A percentile compares a stretch with the other conserved stretches of the same genome.
phyloP scores from a whole-genome alignment of 2,888 invertebrate genomes.

The Barypeithes pellucidus region DNA sequence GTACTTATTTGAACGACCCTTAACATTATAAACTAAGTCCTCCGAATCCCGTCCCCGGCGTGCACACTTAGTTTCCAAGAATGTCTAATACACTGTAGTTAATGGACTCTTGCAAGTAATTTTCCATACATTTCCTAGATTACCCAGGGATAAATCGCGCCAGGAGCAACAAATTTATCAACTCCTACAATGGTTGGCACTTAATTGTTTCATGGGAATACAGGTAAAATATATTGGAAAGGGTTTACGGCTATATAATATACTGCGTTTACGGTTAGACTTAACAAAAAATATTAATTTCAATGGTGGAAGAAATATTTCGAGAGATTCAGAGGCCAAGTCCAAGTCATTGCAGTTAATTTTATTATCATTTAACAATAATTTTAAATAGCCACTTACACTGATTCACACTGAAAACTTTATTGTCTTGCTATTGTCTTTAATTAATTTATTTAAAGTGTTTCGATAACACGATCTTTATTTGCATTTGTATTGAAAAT shows the following conservation, averaged over 20 bases:
- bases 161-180: constrained; percentile 28
- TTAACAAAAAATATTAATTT: no score
- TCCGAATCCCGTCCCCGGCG: not conserved
- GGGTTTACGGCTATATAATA: constrained; percentile 5
- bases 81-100: constrained; percentile 6
- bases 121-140: constrained; percentile 20
- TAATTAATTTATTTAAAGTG: no score
- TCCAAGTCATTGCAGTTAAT: no score
- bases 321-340: no score
- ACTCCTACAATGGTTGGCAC: constrained; percentile 29
- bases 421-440: no score
- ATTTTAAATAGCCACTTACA: no score
- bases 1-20: no score
- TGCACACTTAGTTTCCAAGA: constrained; percentile 17
- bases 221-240: constrained; percentile 18
- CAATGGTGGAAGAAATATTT: no score
- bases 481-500: no score
- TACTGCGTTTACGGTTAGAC: not conserved
- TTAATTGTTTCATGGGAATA: constrained; percentile 22
- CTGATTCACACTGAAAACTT: no score
- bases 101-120: constrained; percentile 16
- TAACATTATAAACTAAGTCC: not conserved
- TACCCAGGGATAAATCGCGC: constrained; percentile 18
- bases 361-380: no score
- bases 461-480: no score